Base-by-base conservation (phyloP, 2,888 invertebrate species). In the Bhutanitis thaidina region DNA sequence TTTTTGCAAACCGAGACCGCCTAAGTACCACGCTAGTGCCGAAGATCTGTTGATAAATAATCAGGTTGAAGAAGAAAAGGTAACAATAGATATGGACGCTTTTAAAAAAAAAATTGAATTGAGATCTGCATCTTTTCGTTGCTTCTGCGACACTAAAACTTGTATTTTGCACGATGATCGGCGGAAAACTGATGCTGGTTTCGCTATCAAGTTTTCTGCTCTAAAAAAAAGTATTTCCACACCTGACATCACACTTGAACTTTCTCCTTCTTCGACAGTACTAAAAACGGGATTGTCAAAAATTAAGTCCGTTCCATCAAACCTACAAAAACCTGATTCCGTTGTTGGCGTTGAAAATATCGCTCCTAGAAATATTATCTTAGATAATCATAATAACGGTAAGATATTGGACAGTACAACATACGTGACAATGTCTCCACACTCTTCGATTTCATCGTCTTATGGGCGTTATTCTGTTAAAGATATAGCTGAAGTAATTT, bases 201-300 rank as follows among this genome's bases (percentile, higher is more conserved):
- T 84, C 7, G 64, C 81, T 14, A 83, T 89, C 0, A 88, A 84
- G 59, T 89, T 89, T 67, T 88, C 88, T 7, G 85, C 77, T 13
- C 74, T 89, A 30, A 88, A 87, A 56, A 85, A 71, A 61, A 89
- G 89, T 65, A 83, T 89, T 58, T 89, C 89, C 13, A 88, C 87
- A 10, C 89, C 89, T 34, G 77, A 88, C 58, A 86, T 89, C 25
- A 83, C 87, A 14, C 68, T 89, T 58, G 67, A 77, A 14, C 53
- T 55, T 55, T 72, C 78, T 65, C 75, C 80, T 69, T 71, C 73
- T 76, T 77, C 79, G 67, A 76, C 79, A 63, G 58, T 60, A 55
- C 59, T 59, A 44, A 74, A 70, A 58, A 54, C 55, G 40, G 61
- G 63, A 53, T 70, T 86, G 49, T 59, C 67, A 12, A 86, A 82